phyloP scores from a whole-genome alignment of 2,888 invertebrate genomes.

The Zygothrica quintamaculata region DNA sequence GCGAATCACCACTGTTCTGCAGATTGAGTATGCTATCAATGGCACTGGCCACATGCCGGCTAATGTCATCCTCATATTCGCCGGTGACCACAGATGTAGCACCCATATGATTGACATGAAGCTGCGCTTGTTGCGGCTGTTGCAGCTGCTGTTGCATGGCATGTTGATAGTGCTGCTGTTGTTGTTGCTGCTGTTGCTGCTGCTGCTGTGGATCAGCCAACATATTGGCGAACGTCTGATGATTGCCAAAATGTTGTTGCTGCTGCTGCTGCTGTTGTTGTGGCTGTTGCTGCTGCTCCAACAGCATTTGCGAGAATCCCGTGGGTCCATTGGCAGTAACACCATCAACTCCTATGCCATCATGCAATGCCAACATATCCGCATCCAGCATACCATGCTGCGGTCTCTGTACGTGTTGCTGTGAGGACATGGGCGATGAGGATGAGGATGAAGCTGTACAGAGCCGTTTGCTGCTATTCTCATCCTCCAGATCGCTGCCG shows the following conservation, averaged over 20 bases:
- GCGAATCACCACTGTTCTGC: slow-evolving; percentile 85
- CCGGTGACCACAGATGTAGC: slow-evolving; percentile 61
- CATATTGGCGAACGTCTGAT: slow-evolving; percentile 62
- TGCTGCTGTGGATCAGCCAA: slow-evolving; percentile 58
- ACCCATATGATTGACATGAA: slow-evolving; percentile 69
- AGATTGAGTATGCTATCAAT: slow-evolving; percentile 92
- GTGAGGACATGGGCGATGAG: slow-evolving; percentile 76
- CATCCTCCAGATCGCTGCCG: slow-evolving; percentile 76
- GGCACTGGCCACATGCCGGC: slow-evolving; percentile 91
- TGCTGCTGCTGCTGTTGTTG: slow-evolving; percentile 72
- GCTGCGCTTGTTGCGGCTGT: slow-evolving; percentile 68
- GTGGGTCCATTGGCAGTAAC: slow-evolving; percentile 62
- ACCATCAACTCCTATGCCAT: slow-evolving; percentile 75
- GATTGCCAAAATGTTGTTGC: slow-evolving; percentile 72
- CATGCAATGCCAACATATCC: slow-evolving; percentile 78
- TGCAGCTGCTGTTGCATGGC: slow-evolving; percentile 64
- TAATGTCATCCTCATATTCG: slow-evolving; percentile 88
- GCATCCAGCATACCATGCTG: slow-evolving; percentile 73
- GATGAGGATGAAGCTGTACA: slow-evolving; percentile 77
- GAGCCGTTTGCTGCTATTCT: slow-evolving; percentile 77
- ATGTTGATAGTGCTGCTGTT: slow-evolving; percentile 51
- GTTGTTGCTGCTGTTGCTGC: slow-evolving; percentile 64
- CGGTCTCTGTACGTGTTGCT: slow-evolving; percentile 65
- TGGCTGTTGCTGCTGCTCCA: slow-evolving; percentile 71
- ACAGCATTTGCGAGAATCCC: slow-evolving; percentile 74